A percentile compares a stretch with the other conserved stretches of the same genome.
phyloP scores from a whole-genome alignment of 2,797 vertebrate species.

The Prunella strophiata region DNA sequence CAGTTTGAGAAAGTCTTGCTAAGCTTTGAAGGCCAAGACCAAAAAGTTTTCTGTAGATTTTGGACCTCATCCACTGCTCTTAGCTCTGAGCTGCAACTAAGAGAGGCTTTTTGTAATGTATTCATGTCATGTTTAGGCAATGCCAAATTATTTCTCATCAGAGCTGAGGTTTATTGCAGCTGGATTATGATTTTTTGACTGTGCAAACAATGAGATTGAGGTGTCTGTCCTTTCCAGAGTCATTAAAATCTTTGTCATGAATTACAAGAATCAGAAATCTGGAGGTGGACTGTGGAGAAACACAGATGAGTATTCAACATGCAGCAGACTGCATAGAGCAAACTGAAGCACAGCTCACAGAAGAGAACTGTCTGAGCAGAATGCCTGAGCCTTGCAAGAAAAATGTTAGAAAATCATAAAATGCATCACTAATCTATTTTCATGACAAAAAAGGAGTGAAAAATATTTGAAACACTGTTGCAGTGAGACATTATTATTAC shows the following conservation, averaged over 20 bases:
- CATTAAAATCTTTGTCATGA: neutral
- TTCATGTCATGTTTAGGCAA: slow-evolving; percentile 7
- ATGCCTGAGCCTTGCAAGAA: neutral
- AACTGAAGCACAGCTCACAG: neutral
- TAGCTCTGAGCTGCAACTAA: slow-evolving; percentile 18
- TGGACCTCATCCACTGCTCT: slow-evolving; percentile 32
- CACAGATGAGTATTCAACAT: neutral
- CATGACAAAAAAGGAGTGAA: neutral
- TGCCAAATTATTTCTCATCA: slow-evolving; percentile 32
- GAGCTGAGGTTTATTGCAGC: slow-evolving; percentile 10
- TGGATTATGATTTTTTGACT: slow-evolving; percentile 12
- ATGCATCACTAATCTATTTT: neutral
- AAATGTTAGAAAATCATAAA: neutral
- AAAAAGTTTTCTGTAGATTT: slow-evolving; percentile 41
- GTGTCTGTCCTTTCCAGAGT: neutral
- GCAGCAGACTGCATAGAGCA: neutral
- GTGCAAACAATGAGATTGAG: neutral
- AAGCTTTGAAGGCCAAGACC: slow-evolving; percentile 38
- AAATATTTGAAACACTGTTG: neutral
- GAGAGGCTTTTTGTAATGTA: neutral
- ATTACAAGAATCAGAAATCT: neutral
- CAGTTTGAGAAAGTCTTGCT: slow-evolving; percentile 43
- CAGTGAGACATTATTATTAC: neutral
- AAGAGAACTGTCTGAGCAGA: neutral
- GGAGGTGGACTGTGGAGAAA: neutral